A percentile compares a stretch with the other conserved stretches of the same genome.
Evolutionary conservation across 2,113 vertebrate species (phyloP).

Genomic region (Emberiza fucata): DNA sequence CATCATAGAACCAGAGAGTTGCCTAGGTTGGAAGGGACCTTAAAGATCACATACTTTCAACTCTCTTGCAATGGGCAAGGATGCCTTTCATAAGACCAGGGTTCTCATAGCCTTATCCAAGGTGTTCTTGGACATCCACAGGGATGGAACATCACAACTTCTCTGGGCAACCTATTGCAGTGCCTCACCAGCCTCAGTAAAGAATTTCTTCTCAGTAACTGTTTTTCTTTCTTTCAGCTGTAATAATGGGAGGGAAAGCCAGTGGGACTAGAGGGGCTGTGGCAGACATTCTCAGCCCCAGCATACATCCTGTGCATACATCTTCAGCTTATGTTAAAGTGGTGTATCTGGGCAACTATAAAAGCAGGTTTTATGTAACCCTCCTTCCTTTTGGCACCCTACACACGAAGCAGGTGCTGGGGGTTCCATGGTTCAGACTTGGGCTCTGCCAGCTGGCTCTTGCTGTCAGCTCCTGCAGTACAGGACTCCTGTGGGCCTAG

Average conservation of each 20-base stretch:
- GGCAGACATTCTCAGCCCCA: not conserved
- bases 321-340: not conserved
- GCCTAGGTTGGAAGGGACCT: not conserved
- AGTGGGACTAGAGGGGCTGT: not conserved
- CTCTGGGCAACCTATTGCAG: not conserved
- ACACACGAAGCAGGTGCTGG: not conserved
- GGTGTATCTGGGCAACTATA: not conserved
- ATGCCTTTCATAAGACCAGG: not conserved
- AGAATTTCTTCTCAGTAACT: not conserved
- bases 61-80: not conserved
- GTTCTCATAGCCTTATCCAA: not conserved
- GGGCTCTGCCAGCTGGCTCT: not conserved
- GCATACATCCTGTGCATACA: not conserved
- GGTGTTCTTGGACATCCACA: not conserved
- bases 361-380: not conserved
- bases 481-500: not conserved
- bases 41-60: not conserved
- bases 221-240: not conserved
- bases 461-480: rapidly evolving
- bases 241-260: not conserved
- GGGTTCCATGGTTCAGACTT: not conserved
- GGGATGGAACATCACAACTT: not conserved
- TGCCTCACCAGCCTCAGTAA: not conserved
- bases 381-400: not conserved
- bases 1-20: not conserved